These are phyloP conservation scores for Panagrolaimus sp. DNA, from an alignment of 1,140 invertebrate genomes.

Conservation along the genomic window DNA sequence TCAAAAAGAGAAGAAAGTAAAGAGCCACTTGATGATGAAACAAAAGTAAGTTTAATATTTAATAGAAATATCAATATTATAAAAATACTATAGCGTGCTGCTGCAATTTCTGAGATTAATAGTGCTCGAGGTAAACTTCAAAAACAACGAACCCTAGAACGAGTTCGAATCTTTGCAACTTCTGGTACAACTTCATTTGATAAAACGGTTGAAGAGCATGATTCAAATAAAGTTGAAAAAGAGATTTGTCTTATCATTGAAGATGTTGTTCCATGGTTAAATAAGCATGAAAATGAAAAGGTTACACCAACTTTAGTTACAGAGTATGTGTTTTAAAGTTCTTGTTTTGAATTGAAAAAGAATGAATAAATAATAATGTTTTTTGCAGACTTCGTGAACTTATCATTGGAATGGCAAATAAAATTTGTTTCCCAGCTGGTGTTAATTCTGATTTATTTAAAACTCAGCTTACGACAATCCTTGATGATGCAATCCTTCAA, in stretches of 20 bases:
- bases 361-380: neutral
- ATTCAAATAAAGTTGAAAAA: slow-evolving; percentile 11
- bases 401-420: slow-evolving; percentile 12
- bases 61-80: neutral
- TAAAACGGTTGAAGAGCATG: neutral
- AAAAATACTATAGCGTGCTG: neutral
- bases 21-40: neutral
- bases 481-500: slow-evolving; percentile 20
- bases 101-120: slow-evolving; percentile 15
- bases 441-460: slow-evolving; percentile 14
- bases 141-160: slow-evolving; percentile 24
- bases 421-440: slow-evolving; percentile 6
- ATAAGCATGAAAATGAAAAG: slow-evolving; percentile 19
- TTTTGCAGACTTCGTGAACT: slow-evolving; percentile 19
- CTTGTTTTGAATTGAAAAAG: neutral
- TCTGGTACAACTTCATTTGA: neutral
- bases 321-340: neutral
- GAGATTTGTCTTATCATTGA: slow-evolving; percentile 27
- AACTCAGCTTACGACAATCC: slow-evolving; percentile 21
- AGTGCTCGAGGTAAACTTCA: slow-evolving; percentile 22
- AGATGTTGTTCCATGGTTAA: slow-evolving; percentile 19
- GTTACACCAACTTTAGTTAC: slow-evolving; percentile 6
- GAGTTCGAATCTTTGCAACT: slow-evolving; percentile 21
- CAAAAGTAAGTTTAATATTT: neutral
- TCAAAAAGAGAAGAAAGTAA: neutral